A percentile compares a stretch with the other conserved stretches of the same genome.
These are phyloP conservation scores for Sceliomorpha sp. DNA, from an alignment of 2,888 invertebrate genomes.

Conservation along the genomic window DNA sequence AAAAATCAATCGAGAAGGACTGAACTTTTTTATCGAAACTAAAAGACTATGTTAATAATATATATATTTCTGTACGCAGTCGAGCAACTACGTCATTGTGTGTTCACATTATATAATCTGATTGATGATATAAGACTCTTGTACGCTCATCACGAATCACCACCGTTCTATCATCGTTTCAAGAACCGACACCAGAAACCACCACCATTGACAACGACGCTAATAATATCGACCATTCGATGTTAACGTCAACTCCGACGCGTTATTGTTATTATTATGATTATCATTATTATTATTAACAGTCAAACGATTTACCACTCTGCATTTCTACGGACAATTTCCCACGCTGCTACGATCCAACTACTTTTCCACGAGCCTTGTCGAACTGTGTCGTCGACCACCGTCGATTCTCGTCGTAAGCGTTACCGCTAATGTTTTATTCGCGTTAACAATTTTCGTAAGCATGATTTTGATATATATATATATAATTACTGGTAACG, in stretches of 20 bases:
- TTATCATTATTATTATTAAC: constrained; percentile 53
- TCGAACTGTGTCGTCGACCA: constrained; percentile 43
- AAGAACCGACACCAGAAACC: constrained; percentile 52
- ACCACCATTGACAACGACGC: constrained; percentile 47
- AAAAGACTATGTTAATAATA: constrained; percentile 79
- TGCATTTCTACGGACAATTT: constrained; percentile 54
- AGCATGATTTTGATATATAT: constrained; percentile 13
- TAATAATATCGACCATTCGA: constrained; percentile 30
- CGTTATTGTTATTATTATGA: constrained; percentile 51
- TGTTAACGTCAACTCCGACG: constrained; percentile 46
- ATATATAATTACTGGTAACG: constrained; percentile 1
- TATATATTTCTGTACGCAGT: constrained; percentile 79
- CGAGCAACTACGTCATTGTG: constrained; percentile 79
- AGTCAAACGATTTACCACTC: constrained; percentile 47
- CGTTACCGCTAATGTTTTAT: constrained; percentile 5
- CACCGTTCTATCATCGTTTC: constrained; percentile 44
- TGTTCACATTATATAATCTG: constrained; percentile 80
- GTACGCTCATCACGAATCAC: constrained; percentile 75
- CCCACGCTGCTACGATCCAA: constrained; percentile 43
- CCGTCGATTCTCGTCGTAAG: constrained; percentile 28
- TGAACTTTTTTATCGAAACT: constrained; percentile 81
- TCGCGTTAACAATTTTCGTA: constrained; percentile 19
- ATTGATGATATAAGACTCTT: constrained; percentile 80
- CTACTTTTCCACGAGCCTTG: constrained; percentile 49
- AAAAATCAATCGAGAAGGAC: constrained; percentile 78